Base-by-base conservation (phyloP, 2,113 vertebrate species). In the Phylloscopus whistleri region DNA sequence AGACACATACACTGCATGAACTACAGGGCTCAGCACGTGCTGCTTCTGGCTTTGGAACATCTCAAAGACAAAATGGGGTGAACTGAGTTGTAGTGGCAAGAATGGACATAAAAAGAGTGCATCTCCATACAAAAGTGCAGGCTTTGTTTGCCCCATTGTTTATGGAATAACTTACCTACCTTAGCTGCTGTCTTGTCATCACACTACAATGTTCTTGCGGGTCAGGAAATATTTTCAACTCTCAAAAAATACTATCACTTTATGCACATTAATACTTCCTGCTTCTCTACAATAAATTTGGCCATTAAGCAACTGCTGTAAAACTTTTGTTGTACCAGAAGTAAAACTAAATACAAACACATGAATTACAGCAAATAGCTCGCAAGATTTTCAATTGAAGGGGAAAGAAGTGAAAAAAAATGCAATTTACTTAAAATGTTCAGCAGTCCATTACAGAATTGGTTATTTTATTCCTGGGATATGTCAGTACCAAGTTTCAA, bases 61-160 rank as follows among this genome's bases (percentile, higher is more conserved):
- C 69, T 63, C 6, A 6, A 44, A n/a, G 11, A 58, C 0, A 2
- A 8, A 90, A 68, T 3, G 2, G 9, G 19, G 24, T 24, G 13
- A 33, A 62, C 81, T n/a, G 14, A 77, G 24, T 9, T 49, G 27
- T 9, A 59, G 16, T 3, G 1, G 6, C 7, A 60, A 37, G 18
- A 84, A 94, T 7, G 10, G 16, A 66, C 70, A 60, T 11, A 58
- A 37, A 48, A 55, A 35, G 10, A 39, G 1, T 3, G 10, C 10
- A 51, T 15, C 26, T 75, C 78, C 35, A 55, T 18, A 46, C 2
- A 23, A 10, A 73, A 81, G 4, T 10, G 3, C 6, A 73, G 28
- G 19, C 7, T 83, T 58, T 68, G 15, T 69, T 73, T 63, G 19
- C 43, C 77, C 11, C 39, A 51, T 5, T 39, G 8, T 44, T 63